phyloP scores from a whole-genome alignment of 2,888 invertebrate genomes.

The Osmoderma eremita region DNA sequence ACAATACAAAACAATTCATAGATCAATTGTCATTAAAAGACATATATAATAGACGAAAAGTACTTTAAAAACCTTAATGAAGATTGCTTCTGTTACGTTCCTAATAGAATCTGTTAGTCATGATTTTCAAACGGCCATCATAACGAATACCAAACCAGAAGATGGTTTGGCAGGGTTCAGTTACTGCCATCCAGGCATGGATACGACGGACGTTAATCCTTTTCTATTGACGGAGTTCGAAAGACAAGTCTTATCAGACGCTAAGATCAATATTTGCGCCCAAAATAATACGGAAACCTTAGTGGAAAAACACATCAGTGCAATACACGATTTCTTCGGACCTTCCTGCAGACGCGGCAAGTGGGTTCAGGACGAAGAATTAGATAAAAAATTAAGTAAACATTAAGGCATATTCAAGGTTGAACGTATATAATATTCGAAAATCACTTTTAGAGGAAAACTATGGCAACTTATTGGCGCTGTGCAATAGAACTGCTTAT shows the following conservation, averaged over 20 bases:
- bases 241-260: conserved; percentile 50
- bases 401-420: conserved; percentile 50
- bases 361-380: conserved; percentile 69
- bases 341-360: conserved; percentile 78
- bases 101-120: conserved; percentile 45
- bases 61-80: too few species aligned
- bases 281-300: conserved; percentile 59
- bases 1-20: too few species aligned
- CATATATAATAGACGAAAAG: too few species aligned
- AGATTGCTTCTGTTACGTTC: background rate
- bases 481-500: conserved; percentile 64
- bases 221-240: conserved; percentile 72
- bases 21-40: too few species aligned
- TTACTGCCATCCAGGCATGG: conserved; percentile 75
- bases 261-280: conserved; percentile 48
- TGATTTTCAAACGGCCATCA: conserved; percentile 70
- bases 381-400: conserved; percentile 72
- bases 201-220: conserved; percentile 69
- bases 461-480: conserved; percentile 64
- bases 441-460: conserved; percentile 40
- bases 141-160: conserved; percentile 66
- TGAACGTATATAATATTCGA: conserved; percentile 36
- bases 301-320: conserved; percentile 70
- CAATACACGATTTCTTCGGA: conserved; percentile 72
- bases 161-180: conserved; percentile 66